Base-by-base conservation (phyloP, 2,113 vertebrate species). In the Melanostigma gelatinosum region DNA sequence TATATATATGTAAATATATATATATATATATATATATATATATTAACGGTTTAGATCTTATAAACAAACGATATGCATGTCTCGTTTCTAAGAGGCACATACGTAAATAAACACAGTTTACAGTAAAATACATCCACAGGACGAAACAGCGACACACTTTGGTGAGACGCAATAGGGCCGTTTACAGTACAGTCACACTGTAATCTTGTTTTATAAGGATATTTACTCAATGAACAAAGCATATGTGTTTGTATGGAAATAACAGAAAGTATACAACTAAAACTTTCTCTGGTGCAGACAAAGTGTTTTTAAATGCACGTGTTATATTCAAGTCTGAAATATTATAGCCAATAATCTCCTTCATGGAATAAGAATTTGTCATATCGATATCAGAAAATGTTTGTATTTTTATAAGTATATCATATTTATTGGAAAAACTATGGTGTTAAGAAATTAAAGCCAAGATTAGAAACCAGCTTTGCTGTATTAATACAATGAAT, bases 81-180 rank as follows among this genome's bases (percentile, higher is more conserved):
- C 9, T 62, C 22, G 10, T 70, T 58, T 69, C 8, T 46, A 52
- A 60, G 69, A 68, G 18, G 27, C 40, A 61, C 22, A 34, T 27
- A 57, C 71, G 46, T 58, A 60, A 48, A 79, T 36, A 76, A 57
- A 58, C n/a, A 50, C 65, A 76, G 29, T 58, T 1, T 86, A 71
- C 54, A 78, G 57, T 80, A 13, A 65, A 64, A 62, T 1, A 20
- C 36, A 16, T 38, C 8, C 5, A 24, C 10, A 52, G 60, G 57
- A 38, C 0, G 84, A 92, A 94, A 93, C 90, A 93, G 93, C 88
- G 91, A 65, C 93, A 91, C 89, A 20, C 85, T 1, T 82, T 18
- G 93, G 91, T 52, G 76, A 84, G 72, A 90, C 68, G 11, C 15
- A n/a, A 24, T 40, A 10, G 7, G 13, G 40, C 38, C n/a, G 65